Evolutionary conservation across 2,113 vertebrate genomes (phyloP).

Genomic region (Toxostoma redivivum): DNA sequence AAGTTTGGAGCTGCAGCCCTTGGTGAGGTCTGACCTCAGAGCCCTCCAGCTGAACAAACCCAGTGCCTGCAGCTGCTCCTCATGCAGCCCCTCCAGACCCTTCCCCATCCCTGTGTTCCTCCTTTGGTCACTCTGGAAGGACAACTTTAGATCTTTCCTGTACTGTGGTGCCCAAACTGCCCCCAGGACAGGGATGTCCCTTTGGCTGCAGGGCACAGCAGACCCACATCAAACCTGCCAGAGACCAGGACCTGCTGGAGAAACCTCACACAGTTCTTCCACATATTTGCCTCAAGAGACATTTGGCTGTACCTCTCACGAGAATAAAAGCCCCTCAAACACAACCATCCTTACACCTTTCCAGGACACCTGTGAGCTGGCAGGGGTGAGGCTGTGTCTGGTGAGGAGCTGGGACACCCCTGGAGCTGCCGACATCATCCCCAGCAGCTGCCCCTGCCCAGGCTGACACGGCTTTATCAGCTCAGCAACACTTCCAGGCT

Average conservation of each 20-base stretch:
- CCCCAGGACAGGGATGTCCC: too few relatives aligned
- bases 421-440: neutral
- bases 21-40: neutral
- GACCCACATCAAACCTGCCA: neutral
- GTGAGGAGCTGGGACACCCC: neutral
- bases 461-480: neutral
- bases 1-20: neutral
- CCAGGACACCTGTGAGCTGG: neutral
- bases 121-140: neutral
- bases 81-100: neutral
- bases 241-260: neutral
- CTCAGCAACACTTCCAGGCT: neutral
- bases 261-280: neutral
- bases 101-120: rapidly evolving
- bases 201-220: neutral
- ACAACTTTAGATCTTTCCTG: neutral
- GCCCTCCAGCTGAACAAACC: neutral
- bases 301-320: neutral
- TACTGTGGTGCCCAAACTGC: neutral
- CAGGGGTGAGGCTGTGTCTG: rapidly evolving
- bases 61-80: neutral
- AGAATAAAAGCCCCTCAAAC: neutral
- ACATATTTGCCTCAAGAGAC: neutral
- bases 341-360: neutral
- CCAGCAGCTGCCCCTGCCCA: neutral